Percentiles rank a stretch among this genome's conserved stretches.
These are phyloP conservation scores for Columbina picui DNA, from an alignment of 2,113 vertebrate genomes.

Conservation along the genomic window DNA sequence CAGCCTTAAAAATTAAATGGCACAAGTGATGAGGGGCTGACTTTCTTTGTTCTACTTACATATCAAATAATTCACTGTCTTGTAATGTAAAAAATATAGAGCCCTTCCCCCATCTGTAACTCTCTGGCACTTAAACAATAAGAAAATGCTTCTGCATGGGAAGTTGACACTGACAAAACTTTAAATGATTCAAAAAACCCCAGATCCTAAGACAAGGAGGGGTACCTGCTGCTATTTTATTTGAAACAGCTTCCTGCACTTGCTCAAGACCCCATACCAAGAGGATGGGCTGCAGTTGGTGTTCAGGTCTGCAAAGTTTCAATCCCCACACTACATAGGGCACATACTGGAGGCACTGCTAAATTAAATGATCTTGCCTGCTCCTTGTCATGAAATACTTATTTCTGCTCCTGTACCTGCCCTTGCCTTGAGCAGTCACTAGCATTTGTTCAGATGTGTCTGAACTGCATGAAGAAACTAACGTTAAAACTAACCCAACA, in stretches of 20 bases:
- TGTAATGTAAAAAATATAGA: neutral
- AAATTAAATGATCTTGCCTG: accelerated
- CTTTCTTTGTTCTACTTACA: neutral
- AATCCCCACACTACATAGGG: accelerated
- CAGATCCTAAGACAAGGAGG: neutral
- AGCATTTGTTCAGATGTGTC: accelerated
- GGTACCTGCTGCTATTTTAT: neutral
- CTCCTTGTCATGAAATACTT: neutral
- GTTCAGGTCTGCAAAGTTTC: neutral
- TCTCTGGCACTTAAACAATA: neutral
- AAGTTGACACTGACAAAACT: neutral
- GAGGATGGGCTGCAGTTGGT: accelerated
- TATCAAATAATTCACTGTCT: neutral
- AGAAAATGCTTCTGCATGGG: neutral
- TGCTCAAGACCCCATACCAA: accelerated
- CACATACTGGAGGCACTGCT: accelerated
- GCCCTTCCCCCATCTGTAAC: neutral
- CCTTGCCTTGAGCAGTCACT: too few species aligned
- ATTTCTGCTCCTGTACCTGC: neutral
- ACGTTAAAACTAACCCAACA: accelerated
- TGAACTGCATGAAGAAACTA: accelerated
- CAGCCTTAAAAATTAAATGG: neutral
- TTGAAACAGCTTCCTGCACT: neutral
- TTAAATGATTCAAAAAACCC: neutral
- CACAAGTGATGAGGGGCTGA: neutral